Evolutionary conservation across 2,797 vertebrate species (phyloP).

Genomic region (Tadarida brasiliensis): DNA sequence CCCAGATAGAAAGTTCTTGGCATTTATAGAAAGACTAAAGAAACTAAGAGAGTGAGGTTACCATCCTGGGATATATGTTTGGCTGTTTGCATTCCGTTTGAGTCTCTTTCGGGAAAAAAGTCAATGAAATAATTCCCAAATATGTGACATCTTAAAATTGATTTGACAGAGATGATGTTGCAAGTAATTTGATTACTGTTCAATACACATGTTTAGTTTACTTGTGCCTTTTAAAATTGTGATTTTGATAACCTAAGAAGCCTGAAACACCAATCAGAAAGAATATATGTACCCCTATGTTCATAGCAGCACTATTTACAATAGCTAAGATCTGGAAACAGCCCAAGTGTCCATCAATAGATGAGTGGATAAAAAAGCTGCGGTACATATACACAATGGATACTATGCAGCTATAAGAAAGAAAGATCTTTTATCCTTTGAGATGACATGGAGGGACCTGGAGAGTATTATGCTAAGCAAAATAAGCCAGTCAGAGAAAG

Average conservation of each 20-base stretch:
- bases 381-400: no score
- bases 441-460: no score
- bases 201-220: constrained; percentile 80
- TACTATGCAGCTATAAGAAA: no score
- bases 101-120: constrained; percentile 41
- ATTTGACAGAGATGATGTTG: constrained; percentile 74
- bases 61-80: constrained; percentile 30
- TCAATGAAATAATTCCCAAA: constrained; percentile 48
- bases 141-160: constrained; percentile 61
- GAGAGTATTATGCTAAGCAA: no score
- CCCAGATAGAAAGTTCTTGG: constrained; percentile 51
- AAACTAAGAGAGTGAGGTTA: constrained; percentile 9
- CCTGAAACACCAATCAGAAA: no score
- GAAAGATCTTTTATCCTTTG: no score
- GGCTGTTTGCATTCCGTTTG: constrained; percentile 17
- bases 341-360: no score
- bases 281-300: no score
- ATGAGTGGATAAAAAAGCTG: no score
- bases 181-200: constrained; percentile 77
- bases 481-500: no score
- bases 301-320: no score
- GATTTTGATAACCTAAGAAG: constrained; percentile 73
- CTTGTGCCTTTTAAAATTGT: constrained; percentile 81
- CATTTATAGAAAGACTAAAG: constrained; percentile 64
- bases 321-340: no score